Evolutionary conservation across 2,113 vertebrate species (phyloP).

Genomic region (Python bivittatus): DNA sequence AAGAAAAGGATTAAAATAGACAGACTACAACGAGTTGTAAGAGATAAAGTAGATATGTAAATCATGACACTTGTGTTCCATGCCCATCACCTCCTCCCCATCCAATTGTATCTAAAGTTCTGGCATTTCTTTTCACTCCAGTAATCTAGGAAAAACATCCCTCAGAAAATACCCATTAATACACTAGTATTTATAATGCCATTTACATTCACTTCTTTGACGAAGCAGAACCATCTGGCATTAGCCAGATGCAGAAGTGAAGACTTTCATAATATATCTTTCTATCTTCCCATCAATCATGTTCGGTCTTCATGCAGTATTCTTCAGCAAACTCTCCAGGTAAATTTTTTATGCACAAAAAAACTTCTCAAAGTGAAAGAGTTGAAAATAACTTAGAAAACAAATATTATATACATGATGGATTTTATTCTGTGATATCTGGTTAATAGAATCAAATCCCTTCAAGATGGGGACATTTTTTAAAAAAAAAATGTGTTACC

Average conservation of each 20-base stretch:
- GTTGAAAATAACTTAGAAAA: neutral
- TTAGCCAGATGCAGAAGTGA: slow-evolving; percentile 25
- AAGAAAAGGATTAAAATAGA: slow-evolving; percentile 61
- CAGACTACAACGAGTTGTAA: slow-evolving; percentile 41
- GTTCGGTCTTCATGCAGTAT: neutral
- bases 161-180: slow-evolving; percentile 35
- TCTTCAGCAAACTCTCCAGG: accelerated
- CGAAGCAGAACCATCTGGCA: neutral
- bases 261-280: neutral
- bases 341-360: neutral
- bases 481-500: no score
- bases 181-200: slow-evolving; percentile 26
- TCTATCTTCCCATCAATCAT: neutral
- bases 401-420: neutral
- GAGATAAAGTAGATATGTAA: slow-evolving; percentile 49
- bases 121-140: slow-evolving; percentile 49
- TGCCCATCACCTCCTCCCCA: slow-evolving; percentile 41
- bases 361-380: slow-evolving; percentile 22
- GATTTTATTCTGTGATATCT: neutral
- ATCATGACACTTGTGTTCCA: slow-evolving; percentile 41
- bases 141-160: slow-evolving; percentile 38
- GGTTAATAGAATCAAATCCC: neutral
- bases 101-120: slow-evolving; percentile 44
- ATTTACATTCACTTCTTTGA: slow-evolving; percentile 37
- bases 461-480: neutral